phyloP scores from a whole-genome alignment of 2,888 invertebrate genomes.

The Glyphotaelius pellucidus region DNA sequence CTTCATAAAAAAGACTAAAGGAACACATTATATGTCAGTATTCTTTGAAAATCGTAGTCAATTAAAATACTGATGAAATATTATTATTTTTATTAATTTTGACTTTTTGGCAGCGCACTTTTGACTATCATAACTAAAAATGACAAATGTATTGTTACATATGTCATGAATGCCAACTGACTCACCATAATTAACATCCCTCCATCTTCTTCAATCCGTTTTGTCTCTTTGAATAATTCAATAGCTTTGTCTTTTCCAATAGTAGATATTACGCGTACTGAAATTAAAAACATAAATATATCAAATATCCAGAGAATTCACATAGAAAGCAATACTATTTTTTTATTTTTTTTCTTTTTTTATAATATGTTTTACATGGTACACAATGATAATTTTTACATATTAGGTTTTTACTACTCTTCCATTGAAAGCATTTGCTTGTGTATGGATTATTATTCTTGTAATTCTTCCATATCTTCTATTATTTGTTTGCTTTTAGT shows the following conservation, averaged over 20 bases:
- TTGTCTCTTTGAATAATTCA: slow-evolving; percentile 87
- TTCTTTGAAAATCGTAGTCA: background rate
- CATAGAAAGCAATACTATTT: background rate
- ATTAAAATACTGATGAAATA: too few species aligned
- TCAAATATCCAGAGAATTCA: background rate
- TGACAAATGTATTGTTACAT: too few species aligned
- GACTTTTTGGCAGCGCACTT: background rate
- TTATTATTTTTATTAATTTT: background rate
- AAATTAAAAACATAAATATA: slow-evolving; percentile 65
- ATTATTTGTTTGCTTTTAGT: too few species aligned
- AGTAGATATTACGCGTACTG: slow-evolving; percentile 84
- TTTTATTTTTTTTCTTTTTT: too few species aligned
- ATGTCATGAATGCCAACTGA: background rate
- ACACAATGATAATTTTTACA: too few species aligned
- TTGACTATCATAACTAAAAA: background rate
- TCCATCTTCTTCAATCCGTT: slow-evolving; percentile 87
- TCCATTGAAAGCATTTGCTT: too few species aligned
- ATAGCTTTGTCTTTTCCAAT: slow-evolving; percentile 86
- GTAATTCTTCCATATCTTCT: too few species aligned
- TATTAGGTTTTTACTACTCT: too few species aligned
- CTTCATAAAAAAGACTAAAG: slow-evolving; percentile 4
- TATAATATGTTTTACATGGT: too few species aligned
- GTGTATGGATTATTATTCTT: too few species aligned
- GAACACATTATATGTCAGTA: background rate
- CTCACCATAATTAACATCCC: slow-evolving; percentile 90